Percentiles rank a stretch among this genome's conserved stretches.
phyloP scores from a whole-genome alignment of 2,113 vertebrate species.

The Pavo muticus region DNA sequence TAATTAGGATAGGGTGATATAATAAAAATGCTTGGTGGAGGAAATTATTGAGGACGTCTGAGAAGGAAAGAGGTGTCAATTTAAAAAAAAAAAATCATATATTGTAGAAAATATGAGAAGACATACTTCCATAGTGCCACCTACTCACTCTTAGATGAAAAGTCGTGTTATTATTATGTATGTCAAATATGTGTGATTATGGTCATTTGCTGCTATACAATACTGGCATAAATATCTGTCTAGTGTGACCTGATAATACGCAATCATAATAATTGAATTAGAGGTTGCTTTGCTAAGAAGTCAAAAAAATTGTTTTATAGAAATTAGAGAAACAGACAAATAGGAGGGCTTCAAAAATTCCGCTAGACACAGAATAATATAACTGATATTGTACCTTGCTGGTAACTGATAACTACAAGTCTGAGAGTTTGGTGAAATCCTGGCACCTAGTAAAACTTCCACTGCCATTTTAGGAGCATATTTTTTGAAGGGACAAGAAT shows the following conservation, averaged over 20 bases:
- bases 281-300: neutral
- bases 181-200: neutral
- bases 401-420: neutral
- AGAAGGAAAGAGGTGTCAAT: conserved; percentile 44
- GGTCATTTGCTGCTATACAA: neutral
- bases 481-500: neutral
- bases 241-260: neutral
- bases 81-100: neutral
- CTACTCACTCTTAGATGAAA: neutral
- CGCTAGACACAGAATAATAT: neutral
- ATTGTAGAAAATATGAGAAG: neutral
- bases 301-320: neutral
- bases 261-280: neutral
- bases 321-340: neutral
- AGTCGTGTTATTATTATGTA: neutral
- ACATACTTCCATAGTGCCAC: neutral
- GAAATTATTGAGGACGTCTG: conserved; percentile 13
- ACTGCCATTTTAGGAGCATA: neutral
- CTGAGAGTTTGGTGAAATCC: neutral
- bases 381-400: neutral
- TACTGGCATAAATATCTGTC: neutral
- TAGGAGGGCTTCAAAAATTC: neutral
- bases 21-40: neutral
- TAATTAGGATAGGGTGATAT: conserved; percentile 36
- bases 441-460: neutral